Conservation (phyloP, 2,888 invertebrate species). For the Linnaemya vulpina region DNA sequence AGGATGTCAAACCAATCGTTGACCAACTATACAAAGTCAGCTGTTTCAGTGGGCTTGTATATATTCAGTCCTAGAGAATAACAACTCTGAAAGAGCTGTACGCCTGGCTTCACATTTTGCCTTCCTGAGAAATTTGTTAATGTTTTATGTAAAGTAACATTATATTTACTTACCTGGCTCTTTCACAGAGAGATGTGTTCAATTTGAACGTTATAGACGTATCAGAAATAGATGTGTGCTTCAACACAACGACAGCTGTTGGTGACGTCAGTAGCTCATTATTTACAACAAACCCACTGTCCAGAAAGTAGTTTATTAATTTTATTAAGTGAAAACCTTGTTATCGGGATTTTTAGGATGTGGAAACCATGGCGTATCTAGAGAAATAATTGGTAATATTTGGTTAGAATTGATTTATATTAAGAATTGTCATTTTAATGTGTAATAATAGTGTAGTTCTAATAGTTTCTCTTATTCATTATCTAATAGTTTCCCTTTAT, state of each 20-base stretch:
- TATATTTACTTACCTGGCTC: not conserved
- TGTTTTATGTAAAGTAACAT: not conserved
- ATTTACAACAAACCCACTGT: not conserved
- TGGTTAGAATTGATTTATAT: not conserved
- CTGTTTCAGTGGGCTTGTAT: not conserved
- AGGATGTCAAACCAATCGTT: too few relatives aligned
- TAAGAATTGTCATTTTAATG: not conserved
- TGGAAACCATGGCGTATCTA: slow-evolving; percentile 1
- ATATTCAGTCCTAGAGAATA: not conserved
- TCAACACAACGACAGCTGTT: not conserved
- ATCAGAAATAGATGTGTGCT: not conserved
- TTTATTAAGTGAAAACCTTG: not conserved
- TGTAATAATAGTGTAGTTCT: not conserved
- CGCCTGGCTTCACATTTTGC: not conserved
- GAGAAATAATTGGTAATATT: not conserved
- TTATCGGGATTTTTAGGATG: not conserved
- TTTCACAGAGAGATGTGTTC: not conserved
- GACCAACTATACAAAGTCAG: not conserved
- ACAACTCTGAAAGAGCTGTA: not conserved
- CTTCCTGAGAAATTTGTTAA: not conserved
- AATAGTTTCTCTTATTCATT: not conserved
- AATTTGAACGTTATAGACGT: not conserved
- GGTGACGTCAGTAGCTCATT: not conserved
- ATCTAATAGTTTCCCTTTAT: too few relatives aligned
- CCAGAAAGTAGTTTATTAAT: not conserved